Evolutionary conservation across 2,888 invertebrate species (phyloP).

Genomic region (Pandemis heparana): DNA sequence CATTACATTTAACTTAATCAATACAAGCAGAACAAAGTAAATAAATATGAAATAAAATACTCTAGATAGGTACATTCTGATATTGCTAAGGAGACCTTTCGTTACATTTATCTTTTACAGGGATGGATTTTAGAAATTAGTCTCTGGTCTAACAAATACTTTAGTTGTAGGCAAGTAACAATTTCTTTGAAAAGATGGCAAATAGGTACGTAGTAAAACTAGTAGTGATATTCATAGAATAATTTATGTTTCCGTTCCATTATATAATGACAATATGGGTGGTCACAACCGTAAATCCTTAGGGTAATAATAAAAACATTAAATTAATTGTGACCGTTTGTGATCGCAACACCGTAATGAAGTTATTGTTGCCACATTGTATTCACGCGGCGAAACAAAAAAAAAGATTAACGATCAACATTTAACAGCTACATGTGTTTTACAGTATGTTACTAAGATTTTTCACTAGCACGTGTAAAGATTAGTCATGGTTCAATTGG

Average conservation of each 20-base stretch:
- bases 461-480: neutral
- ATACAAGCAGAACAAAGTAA: no score
- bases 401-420: neutral
- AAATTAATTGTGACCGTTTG: constrained; percentile 12
- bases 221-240: neutral
- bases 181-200: no score
- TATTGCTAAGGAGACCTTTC: no score
- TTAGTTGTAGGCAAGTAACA: neutral
- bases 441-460: neutral
- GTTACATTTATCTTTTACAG: no score
- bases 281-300: constrained; percentile 21
- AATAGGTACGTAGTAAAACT: neutral
- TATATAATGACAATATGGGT: constrained; percentile 22
- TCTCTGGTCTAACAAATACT: neutral
- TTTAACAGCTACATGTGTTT: constrained; percentile 1
- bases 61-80: no score
- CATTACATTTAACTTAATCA: no score
- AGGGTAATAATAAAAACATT: constrained; percentile 38
- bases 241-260: constrained; percentile 12
- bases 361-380: constrained; percentile 15
- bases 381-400: neutral
- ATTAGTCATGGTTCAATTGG: neutral
- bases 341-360: constrained; percentile 14
- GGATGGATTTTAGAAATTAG: no score
- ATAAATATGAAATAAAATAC: no score